A percentile compares a stretch with the other conserved stretches of the same genome.
phyloP scores from a whole-genome alignment of 2,797 vertebrate species.

The Pseudocheirus occidentalis region DNA sequence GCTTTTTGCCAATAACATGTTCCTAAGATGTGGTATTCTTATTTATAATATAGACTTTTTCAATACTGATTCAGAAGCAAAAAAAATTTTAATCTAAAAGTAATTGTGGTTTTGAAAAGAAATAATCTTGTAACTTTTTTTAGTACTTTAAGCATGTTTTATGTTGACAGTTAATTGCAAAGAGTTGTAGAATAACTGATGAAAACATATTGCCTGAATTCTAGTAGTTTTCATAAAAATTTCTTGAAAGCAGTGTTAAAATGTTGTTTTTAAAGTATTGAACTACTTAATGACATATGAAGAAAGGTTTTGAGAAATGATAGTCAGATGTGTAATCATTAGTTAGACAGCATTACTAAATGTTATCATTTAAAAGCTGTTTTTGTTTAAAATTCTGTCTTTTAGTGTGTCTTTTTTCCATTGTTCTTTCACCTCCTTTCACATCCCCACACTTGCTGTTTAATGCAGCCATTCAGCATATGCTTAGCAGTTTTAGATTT shows the following conservation, averaged over 20 bases:
- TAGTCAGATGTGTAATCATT: not conserved
- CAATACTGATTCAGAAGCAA: not conserved
- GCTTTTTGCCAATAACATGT: not conserved
- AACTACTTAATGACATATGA: not conserved
- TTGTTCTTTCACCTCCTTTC: not conserved
- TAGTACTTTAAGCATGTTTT: not conserved
- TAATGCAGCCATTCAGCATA: not conserved
- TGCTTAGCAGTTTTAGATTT: not conserved
- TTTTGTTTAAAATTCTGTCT: constrained; percentile 23
- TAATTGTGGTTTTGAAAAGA: not conserved
- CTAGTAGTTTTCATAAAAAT: constrained; percentile 27
- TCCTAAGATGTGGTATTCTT: constrained; percentile 32
- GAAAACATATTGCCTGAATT: constrained; percentile 40
- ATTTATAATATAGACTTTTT: constrained; percentile 28
- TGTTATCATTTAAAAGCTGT: not conserved
- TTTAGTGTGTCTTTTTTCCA: constrained; percentile 8
- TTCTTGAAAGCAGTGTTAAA: constrained; percentile 15
- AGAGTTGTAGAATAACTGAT: constrained; percentile 4
- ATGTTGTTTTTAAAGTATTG: constrained; percentile 2
- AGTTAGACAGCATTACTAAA: not conserved
- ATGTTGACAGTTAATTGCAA: not conserved
- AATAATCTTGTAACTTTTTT: not conserved
- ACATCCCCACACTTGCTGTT: not conserved
- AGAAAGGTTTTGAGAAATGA: not conserved
- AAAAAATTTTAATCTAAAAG: not conserved